Conservation (phyloP, 2,113 vertebrate genomes). For the Lathamus discolor region DNA sequence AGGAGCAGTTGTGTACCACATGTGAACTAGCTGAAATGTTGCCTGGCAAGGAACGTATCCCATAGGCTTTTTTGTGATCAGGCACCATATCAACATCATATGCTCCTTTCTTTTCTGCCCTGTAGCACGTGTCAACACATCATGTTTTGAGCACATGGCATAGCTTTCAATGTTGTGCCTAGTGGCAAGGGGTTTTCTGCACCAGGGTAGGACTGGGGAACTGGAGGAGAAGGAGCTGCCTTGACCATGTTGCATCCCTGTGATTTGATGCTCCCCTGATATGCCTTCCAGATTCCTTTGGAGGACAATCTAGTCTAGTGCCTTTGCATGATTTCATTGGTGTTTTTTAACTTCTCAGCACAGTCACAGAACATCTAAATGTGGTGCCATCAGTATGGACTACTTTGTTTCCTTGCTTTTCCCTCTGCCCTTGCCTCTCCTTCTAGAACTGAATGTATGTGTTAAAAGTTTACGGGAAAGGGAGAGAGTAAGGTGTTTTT, state of each 20-base stretch:
- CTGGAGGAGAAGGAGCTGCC: neutral
- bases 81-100: too few relatives aligned
- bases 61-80: neutral
- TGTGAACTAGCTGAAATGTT: neutral
- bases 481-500: neutral
- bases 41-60: neutral
- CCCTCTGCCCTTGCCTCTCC: neutral
- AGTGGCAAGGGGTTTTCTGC: neutral
- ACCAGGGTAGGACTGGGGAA: neutral
- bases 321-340: neutral
- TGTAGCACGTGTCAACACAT: rapidly evolving
- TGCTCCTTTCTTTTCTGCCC: neutral
- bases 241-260: too few relatives aligned
- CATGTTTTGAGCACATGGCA: neutral
- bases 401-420: neutral
- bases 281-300: neutral
- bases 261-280: neutral
- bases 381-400: rapidly evolving
- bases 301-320: neutral
- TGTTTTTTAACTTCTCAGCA: neutral
- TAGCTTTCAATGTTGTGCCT: neutral
- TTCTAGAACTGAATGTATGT: rapidly evolving
- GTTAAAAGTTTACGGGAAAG: neutral
- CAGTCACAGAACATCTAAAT: too few relatives aligned
- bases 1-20: too few relatives aligned